Evolutionary conservation across 2,797 vertebrate genomes (phyloP), one percentile per base, ranked within the genome.

Genomic region (Pampus argenteus): DNA sequence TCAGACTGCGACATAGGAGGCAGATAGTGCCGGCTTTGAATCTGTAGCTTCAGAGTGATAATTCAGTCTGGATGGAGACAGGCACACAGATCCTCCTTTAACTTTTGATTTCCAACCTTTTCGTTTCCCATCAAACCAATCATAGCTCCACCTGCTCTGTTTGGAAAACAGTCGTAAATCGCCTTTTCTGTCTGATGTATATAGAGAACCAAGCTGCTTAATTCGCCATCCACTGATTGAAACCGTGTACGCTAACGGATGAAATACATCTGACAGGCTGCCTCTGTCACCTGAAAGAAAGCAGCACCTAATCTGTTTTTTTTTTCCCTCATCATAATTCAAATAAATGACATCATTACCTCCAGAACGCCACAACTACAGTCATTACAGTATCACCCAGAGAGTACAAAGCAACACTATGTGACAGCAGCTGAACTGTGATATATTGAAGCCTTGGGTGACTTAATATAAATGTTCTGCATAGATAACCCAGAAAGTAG

Each of bases 281-380:
- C 36, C n/a, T 38, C 72, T 63, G 68, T 70, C 68, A 56, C 40
- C 62, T 66, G 74, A 66, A 70, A 66, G 70, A 65, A 15, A 70
- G 63, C 57, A 11, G 52, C 50, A 7, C 17, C 78, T 57, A 49
- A 28, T 60, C 34, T 6, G 18, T 44, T 44, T 40, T 40, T 40
- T 6, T 69, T 20, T 20, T 60, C 40, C 52, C 69, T 74, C 44
- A 55, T 75, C 62, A 69, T 78, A 81, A 84, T 57, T 71, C 58
- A 79, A 71, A 85, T 57, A 81, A 77, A 86, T 79, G 54, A 79
- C 78, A 73, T 72, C 50, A 67, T 80, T 82, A 81, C 76, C 71
- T 67, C 15, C 71, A 31, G 17, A 63, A 29, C 22, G 17, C 28
- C 55, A 29, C 36, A 5, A 34, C 67, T 23, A 38, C 64, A 78